phyloP scores from a whole-genome alignment of 1,140 invertebrate species.

The Drosophila gunungcola region DNA sequence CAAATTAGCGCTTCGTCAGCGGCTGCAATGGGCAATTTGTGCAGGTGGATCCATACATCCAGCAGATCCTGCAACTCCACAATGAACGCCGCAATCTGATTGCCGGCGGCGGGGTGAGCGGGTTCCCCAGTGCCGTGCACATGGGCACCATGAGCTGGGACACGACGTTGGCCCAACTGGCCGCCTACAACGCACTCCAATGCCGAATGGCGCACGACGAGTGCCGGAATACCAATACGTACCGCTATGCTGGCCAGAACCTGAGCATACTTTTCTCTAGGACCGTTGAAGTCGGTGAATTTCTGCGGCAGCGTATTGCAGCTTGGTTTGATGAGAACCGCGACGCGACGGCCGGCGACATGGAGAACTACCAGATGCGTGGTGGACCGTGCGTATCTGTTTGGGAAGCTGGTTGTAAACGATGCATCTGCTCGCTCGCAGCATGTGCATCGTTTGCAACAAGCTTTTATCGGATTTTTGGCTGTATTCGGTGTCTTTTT shows the following conservation, averaged over 20 bases:
- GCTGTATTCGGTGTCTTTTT: background rate
- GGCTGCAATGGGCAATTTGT: constrained; percentile 66
- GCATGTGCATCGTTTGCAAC: too few species aligned
- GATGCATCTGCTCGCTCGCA: background rate
- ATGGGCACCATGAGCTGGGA: constrained; percentile 75
- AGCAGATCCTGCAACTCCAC: constrained; percentile 57
- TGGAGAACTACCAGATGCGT: constrained; percentile 56
- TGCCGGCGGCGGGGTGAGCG: constrained; percentile 55
- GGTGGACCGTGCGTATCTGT: constrained; percentile 49
- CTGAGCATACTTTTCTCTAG: constrained; percentile 62
- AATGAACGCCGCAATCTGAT: constrained; percentile 66
- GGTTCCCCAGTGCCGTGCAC: constrained; percentile 60
- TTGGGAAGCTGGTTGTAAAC: background rate
- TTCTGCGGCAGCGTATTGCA: constrained; percentile 53
- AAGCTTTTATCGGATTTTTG: background rate
- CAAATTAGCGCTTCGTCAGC: constrained; percentile 53
- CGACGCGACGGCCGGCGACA: constrained; percentile 57
- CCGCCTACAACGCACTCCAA: constrained; percentile 66
- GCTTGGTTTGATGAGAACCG: constrained; percentile 66
- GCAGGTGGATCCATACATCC: constrained; percentile 40
- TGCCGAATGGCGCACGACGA: constrained; percentile 76
- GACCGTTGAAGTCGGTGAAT: constrained; percentile 32
- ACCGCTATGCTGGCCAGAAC: constrained; percentile 71
- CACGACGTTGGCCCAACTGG: constrained; percentile 47
- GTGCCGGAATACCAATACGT: constrained; percentile 69